Evolutionary conservation across 2,888 invertebrate genomes (phyloP).

Genomic region (Germaria angustata): DNA sequence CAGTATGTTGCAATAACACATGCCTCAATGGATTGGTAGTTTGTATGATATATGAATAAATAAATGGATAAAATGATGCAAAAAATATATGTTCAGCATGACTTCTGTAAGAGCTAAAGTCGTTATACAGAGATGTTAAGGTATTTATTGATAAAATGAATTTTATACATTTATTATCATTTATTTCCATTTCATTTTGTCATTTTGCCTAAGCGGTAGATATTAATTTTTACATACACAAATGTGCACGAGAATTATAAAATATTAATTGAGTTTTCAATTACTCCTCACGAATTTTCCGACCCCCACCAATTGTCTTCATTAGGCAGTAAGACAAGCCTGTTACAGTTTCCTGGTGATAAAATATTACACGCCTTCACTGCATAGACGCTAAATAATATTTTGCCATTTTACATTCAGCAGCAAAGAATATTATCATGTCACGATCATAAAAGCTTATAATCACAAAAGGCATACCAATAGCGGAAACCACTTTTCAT

Average conservation of each 20-base stretch:
- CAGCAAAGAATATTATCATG: no score
- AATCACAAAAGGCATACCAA: no score
- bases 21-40: constrained; percentile 29
- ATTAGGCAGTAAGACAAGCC: not conserved
- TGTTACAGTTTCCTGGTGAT: no score
- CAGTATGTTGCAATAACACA: constrained; percentile 51
- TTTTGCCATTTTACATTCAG: no score
- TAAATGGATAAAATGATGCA: not conserved
- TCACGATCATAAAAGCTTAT: no score
- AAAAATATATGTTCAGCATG: constrained; percentile 3
- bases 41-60: not conserved
- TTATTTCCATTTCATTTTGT: not conserved
- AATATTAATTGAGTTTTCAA: constrained; percentile 38
- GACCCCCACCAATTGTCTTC: not conserved
- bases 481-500: no score
- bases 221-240: not conserved
- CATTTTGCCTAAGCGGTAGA: not conserved
- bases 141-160: not conserved
- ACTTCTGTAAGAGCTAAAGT: not conserved
- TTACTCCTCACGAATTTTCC: not conserved
- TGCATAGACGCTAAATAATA: not conserved
- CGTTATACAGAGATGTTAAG: not conserved
- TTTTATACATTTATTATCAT: not conserved
- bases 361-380: not conserved
- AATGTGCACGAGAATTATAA: constrained; percentile 8